phyloP scores from a whole-genome alignment of 2,888 invertebrate genomes.

The Troides helena region DNA sequence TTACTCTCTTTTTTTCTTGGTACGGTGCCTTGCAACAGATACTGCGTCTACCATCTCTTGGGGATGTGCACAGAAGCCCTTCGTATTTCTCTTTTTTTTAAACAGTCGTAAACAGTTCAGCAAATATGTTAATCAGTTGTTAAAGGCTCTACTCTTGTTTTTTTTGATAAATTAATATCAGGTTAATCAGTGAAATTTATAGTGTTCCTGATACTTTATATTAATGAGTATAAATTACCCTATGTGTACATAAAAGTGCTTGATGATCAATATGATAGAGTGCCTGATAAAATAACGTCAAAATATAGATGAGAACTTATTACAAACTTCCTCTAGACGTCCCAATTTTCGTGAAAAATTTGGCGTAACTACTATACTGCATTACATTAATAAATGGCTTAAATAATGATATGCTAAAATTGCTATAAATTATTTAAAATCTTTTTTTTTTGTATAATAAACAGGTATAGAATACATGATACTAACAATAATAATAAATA shows the following conservation, averaged over 20 bases:
- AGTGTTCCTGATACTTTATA: background rate
- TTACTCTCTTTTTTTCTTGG: too few species aligned
- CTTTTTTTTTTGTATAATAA: too few species aligned
- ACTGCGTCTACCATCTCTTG: too few species aligned
- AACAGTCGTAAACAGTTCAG: background rate
- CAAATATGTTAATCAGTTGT: background rate
- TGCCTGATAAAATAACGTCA: slow-evolving; percentile 46
- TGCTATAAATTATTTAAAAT: too few species aligned
- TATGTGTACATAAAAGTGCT: slow-evolving; percentile 3
- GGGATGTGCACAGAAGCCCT: background rate
- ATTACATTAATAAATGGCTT: too few species aligned
- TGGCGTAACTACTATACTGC: background rate
- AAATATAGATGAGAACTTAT: background rate
- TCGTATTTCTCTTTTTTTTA: background rate
- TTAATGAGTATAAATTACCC: background rate
- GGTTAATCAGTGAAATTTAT: background rate
- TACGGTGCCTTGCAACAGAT: too few species aligned
- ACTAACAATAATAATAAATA: background rate
- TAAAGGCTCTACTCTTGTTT: background rate
- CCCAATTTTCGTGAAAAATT: background rate
- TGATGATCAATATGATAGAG: slow-evolving; percentile 60
- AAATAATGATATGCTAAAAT: too few species aligned
- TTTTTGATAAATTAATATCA: background rate
- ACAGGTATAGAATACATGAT: too few species aligned
- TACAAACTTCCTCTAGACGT: background rate